Evolutionary conservation across 2,797 vertebrate species (phyloP).

Genomic region (Rallus crepitans): DNA sequence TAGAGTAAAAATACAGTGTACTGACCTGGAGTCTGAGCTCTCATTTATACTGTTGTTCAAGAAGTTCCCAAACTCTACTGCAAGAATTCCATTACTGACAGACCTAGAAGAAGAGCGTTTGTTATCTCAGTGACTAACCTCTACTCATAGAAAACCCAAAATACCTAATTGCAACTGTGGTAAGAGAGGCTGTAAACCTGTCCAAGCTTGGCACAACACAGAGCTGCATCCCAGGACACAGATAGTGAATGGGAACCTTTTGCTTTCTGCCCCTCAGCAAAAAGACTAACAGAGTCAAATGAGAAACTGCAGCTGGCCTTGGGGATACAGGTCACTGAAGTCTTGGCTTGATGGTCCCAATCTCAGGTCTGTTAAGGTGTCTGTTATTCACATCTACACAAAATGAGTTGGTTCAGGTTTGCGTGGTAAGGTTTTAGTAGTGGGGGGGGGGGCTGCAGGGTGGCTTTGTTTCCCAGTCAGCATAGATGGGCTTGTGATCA

Average conservation of each 20-base stretch:
- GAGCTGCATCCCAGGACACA: background rate
- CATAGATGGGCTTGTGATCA: too few species aligned
- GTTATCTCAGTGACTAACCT: background rate
- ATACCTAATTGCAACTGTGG: background rate
- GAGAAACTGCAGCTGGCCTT: background rate
- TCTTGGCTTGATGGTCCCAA: background rate
- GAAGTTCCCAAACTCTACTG: constrained; percentile 85
- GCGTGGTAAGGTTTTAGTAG: too few species aligned
- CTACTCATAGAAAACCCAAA: background rate
- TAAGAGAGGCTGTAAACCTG: background rate
- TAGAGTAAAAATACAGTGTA: constrained; percentile 18
- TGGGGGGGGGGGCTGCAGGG: too few species aligned
- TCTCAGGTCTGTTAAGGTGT: background rate
- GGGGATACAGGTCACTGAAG: background rate
- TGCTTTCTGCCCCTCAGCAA: background rate
- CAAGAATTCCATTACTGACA: constrained; percentile 84
- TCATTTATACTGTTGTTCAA: constrained; percentile 82
- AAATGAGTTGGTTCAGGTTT: background rate
- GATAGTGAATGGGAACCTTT: background rate
- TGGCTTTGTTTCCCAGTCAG: too few species aligned
- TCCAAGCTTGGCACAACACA: background rate
- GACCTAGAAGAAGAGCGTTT: constrained; percentile 76
- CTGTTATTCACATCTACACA: background rate
- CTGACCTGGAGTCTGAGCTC: constrained; percentile 84
- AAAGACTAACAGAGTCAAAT: background rate